Base-by-base conservation (phyloP, 2,888 invertebrate genomes). In the Mactromeris polynyma region DNA sequence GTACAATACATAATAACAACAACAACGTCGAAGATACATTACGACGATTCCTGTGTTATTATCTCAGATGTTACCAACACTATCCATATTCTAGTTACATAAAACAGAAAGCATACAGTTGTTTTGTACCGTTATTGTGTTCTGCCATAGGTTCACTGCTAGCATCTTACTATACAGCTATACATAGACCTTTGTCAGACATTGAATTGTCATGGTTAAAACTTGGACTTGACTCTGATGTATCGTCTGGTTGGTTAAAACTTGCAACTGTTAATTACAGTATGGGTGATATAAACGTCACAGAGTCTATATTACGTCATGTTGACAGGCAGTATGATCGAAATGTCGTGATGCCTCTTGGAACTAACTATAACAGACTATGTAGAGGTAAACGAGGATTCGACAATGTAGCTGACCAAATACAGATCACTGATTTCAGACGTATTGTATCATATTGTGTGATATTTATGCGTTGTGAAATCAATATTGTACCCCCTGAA, bases 161-260 rank as follows among this genome's bases (percentile, higher is more conserved):
- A 42, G 79, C 40, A 21, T 79, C 79, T 14, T n/a, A n/a, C 42
- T n/a, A 42, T 42, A 40, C 42, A 40, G 11, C n/a, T 4, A 40
- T 42, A 31, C 0, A 79, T 26, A 40, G n/a, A n/a, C 21, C 79
- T n/a, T 7, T 79, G 19, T 42, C 79, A 79, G 79, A n/a, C 21
- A 26, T 19, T 26, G 79, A n/a, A n/a, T 36, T 79, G n/a, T 2
- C 4, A 17, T 42, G 40, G 42, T 14, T 79, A 21, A 21, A n/a
- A 11, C 79, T 78, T 33, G 77, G 77, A 38, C 38, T 78, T 19
- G 19, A 78, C n/a, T 38, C 38, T 6, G 77, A 78, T 78, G 77
- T 78, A 36, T 21, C 77, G 19, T 78, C 77, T 38, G 19, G 36
- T 38, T 38, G 31, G 38, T 38, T 78, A 19, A 78, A 78, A 36